phyloP scores from a whole-genome alignment of 2,113 vertebrate genomes.

The Cavia porcellus region DNA sequence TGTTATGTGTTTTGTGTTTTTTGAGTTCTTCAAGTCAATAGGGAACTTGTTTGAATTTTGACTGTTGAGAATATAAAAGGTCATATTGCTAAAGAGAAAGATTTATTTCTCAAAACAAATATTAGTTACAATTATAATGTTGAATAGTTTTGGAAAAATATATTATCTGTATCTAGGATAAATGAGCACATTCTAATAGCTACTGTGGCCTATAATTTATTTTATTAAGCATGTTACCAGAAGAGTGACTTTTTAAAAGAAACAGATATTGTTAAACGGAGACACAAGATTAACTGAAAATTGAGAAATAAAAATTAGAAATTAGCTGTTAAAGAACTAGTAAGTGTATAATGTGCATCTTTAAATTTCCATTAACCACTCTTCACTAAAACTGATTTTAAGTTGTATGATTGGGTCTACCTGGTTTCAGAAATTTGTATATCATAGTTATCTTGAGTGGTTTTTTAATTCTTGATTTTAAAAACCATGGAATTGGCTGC shows the following conservation, averaged over 20 bases:
- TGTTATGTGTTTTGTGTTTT: not conserved
- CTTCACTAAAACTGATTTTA: slow-evolving; percentile 27
- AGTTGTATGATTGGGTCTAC: not conserved
- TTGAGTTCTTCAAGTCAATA: not conserved
- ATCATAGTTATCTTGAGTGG: not conserved
- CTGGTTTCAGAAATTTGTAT: slow-evolving; percentile 19
- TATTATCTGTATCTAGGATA: slow-evolving; percentile 25
- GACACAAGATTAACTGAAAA: not conserved
- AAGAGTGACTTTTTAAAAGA: slow-evolving; percentile 18
- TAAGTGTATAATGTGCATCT: not conserved
- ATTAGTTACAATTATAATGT: slow-evolving; percentile 9
- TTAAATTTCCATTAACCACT: not conserved
- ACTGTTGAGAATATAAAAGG: not conserved
- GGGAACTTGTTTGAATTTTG: slow-evolving; percentile 28
- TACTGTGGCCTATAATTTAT: not conserved
- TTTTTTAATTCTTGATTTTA: slow-evolving; percentile 44
- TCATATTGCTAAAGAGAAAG: slow-evolving; percentile 16
- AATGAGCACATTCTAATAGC: slow-evolving; percentile 14
- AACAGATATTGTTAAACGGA: not conserved
- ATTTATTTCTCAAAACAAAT: slow-evolving; percentile 56
- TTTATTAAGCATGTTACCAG: slow-evolving; percentile 43
- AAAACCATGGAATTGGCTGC: not conserved
- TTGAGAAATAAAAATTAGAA: not conserved
- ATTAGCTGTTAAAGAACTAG: not conserved
- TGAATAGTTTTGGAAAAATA: slow-evolving; percentile 38